Evolutionary conservation across 2,113 vertebrate genomes (phyloP), one percentile per base, ranked within the genome.

Genomic region (Notothenia rossii): DNA sequence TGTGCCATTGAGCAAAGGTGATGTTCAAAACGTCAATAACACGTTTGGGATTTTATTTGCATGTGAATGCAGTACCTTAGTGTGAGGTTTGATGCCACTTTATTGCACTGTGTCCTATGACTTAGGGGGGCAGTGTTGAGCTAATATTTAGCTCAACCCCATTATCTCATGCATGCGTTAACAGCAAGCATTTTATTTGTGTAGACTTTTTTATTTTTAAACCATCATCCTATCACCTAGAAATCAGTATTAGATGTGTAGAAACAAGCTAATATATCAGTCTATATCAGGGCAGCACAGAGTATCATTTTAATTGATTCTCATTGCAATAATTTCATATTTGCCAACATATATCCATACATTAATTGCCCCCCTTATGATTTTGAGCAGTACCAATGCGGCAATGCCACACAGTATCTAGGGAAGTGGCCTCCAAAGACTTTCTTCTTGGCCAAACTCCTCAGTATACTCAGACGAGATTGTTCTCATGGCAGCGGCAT

Each of bases 401-500:
- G 22, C 22, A 22, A 22, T 60, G 50, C 36, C 43, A 66, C 13
- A 54, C 14, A 20, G 10, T 7, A 29, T 70, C 40, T 22, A 22
- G 77, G n/a, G 43, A 10, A 66, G 71, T 15, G 46, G 48, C 36
- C 66, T 49, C 55, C 18, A 29, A 22, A 71, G 58, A 15, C 43
- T 51, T 54, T 71, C 20, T 36, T 45, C 51, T 13, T 81, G 68
- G 65, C 55, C 71, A 75, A 65, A 70, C 55, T 86, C 74, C 65
- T 79, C 70, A 71, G 75, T 85, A 56, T 83, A 77, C 86, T 90
- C 82, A 61, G 86, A 82, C 71, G 29, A 82, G 81, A 92, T 85
- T 81, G 79, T 84, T 85, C 88, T 88, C 86, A 88, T 82, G 86
- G 86, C 72, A 79, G 90, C 83, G 63, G 55, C 67, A 77, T 86